A percentile compares a stretch with the other conserved stretches of the same genome.
Evolutionary conservation across 1,140 invertebrate species (phyloP).

Genomic region (Leptonema lineaticorne): DNA sequence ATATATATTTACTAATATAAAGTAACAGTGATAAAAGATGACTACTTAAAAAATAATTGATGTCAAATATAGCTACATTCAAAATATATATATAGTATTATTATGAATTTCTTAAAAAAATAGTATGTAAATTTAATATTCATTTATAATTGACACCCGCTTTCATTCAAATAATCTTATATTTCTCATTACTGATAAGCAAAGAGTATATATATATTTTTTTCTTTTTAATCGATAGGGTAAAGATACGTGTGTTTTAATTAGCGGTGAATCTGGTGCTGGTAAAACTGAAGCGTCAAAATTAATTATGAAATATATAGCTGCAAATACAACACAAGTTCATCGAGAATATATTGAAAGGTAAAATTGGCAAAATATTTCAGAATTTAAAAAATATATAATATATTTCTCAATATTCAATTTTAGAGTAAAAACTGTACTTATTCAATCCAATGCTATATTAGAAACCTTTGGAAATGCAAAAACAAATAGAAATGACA

Average conservation of each 20-base stretch:
- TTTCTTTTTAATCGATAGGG: slow-evolving; percentile 51
- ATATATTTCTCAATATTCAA: neutral
- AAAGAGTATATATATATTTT: neutral
- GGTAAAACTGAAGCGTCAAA: slow-evolving; percentile 98
- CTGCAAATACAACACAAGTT: slow-evolving; percentile 89
- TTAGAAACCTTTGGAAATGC: slow-evolving; percentile 97
- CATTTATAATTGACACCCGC: too few species aligned
- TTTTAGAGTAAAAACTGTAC: slow-evolving; percentile 92
- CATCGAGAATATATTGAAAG: slow-evolving; percentile 92
- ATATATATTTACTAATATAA: neutral
- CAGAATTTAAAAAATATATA: neutral
- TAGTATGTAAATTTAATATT: too few species aligned
- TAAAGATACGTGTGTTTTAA: slow-evolving; percentile 93
- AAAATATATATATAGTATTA: too few species aligned
- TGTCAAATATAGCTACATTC: too few species aligned
- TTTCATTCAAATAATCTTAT: too few species aligned
- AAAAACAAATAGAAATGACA: slow-evolving; percentile 96
- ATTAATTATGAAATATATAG: slow-evolving; percentile 99
- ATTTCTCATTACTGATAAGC: too few species aligned
- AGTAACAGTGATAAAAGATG: too few species aligned
- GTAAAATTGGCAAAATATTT: slow-evolving; percentile 51
- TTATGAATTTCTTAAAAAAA: too few species aligned
- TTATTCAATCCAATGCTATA: slow-evolving; percentile 94
- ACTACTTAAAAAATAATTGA: too few species aligned
- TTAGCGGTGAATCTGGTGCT: slow-evolving; percentile 93